These are phyloP conservation scores for Eupithecia centaureata DNA, from an alignment of 2,888 invertebrate genomes.

Conservation along the genomic window DNA sequence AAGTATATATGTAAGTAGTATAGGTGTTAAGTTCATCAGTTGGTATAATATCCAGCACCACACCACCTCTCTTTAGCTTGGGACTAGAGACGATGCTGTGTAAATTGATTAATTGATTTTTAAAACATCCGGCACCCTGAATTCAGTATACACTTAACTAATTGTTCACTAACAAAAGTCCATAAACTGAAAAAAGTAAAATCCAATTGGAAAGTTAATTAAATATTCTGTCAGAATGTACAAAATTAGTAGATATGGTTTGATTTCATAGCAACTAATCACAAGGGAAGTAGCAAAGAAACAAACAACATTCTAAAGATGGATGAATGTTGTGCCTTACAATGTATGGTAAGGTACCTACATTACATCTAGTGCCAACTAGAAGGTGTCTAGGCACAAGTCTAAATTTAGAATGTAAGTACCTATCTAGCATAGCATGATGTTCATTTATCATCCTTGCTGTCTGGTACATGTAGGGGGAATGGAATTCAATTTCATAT, in stretches of 20 bases:
- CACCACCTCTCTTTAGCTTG: too few species aligned
- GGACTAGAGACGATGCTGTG: too few species aligned
- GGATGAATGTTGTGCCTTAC: background rate
- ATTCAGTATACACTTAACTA: too few species aligned
- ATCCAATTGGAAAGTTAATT: background rate
- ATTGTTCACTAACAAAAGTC: too few species aligned
- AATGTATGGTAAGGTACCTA: background rate
- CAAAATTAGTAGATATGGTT: background rate
- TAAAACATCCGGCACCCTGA: too few species aligned
- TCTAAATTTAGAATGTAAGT: slow-evolving; percentile 7
- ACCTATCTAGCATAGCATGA: slow-evolving; percentile 1
- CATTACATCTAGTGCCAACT: slow-evolving; percentile 10
- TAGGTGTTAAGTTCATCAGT: too few species aligned
- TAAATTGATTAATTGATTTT: too few species aligned
- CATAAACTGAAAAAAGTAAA: background rate
- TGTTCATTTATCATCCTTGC: background rate
- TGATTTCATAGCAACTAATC: background rate
- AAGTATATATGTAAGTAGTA: too few species aligned
- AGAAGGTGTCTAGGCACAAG: background rate
- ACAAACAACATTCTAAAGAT: background rate
- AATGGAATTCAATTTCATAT: background rate
- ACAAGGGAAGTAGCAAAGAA: background rate
- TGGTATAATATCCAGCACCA: too few species aligned
- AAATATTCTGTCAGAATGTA: background rate
- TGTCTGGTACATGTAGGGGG: background rate